phyloP scores from a whole-genome alignment of 2,797 vertebrate species.

The Phoeniculus purpureus region DNA sequence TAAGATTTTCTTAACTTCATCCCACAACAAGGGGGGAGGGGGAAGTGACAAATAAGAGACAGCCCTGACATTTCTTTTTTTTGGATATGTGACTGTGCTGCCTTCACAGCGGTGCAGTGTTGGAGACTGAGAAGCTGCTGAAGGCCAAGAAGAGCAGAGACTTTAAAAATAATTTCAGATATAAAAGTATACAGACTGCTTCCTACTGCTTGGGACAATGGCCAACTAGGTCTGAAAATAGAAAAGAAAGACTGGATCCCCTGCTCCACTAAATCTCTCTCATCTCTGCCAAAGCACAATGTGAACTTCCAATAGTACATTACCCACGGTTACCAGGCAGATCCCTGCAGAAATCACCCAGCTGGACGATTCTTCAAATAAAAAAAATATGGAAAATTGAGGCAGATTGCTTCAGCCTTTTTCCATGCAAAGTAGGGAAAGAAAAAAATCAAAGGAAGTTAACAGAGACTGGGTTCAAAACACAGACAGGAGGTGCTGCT shows the following conservation, averaged over 20 bases:
- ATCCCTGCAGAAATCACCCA: not conserved
- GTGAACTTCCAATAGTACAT: not conserved
- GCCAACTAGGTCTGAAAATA: not conserved
- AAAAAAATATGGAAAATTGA: not conserved
- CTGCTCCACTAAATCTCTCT: not conserved
- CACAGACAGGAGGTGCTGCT: not conserved
- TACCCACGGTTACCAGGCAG: not conserved
- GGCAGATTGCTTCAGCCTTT: not conserved
- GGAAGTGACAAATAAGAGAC: not conserved
- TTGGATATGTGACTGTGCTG: not conserved
- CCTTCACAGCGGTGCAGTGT: not conserved
- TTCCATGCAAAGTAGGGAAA: not conserved
- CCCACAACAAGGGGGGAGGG: not conserved
- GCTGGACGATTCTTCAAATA: not conserved
- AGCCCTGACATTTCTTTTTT: not conserved
- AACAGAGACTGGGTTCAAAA: not conserved
- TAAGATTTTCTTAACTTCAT: not conserved
- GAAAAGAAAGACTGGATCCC: not conserved
- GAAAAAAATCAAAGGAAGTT: not conserved
- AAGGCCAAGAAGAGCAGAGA: not conserved
- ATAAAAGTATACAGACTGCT: not conserved
- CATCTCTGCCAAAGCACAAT: fast-evolving
- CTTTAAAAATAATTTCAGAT: not conserved
- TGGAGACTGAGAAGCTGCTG: not conserved
- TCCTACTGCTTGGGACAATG: not conserved